Conservation (phyloP, 30 jellyfish, hydroid and myxozoan genomes). For the Aurelia sp. region DNA sequence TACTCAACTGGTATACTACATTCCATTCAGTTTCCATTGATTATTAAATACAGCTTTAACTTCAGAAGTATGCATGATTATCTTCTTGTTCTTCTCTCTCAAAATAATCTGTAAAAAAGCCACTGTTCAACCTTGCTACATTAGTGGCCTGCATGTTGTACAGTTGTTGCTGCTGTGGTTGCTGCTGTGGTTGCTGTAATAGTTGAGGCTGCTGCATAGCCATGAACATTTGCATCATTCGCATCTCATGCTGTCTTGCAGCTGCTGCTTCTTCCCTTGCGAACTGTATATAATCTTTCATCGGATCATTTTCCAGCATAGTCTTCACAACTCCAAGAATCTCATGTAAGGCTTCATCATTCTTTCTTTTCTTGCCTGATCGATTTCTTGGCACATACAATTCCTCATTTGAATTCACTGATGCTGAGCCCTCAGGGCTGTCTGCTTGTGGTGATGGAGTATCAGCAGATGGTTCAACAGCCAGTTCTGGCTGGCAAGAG, state of each 20-base stretch:
- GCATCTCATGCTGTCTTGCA: slow-evolving; percentile 13
- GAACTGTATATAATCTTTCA: slow-evolving; percentile 2
- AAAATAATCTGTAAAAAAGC: neutral
- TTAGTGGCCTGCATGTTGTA: slow-evolving; percentile 20
- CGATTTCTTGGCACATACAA: neutral
- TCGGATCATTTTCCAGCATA: slow-evolving; percentile 6
- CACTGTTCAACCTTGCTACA: slow-evolving; percentile 11
- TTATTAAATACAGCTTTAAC: neutral
- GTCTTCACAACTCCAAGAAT: slow-evolving; percentile 5
- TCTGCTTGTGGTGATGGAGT: neutral
- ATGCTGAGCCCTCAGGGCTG: slow-evolving; percentile 1
- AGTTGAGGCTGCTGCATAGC: slow-evolving; percentile 5
- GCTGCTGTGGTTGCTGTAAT: neutral
- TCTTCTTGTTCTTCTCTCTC: slow-evolving; percentile 14
- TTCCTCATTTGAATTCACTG: neutral
- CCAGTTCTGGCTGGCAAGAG: slow-evolving; percentile 53
- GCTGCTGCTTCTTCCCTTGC: slow-evolving; percentile 14
- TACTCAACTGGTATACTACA: too few species aligned
- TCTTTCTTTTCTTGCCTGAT: neutral
- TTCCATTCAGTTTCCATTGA: too few species aligned
- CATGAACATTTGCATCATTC: slow-evolving; percentile 16
- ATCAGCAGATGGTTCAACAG: slow-evolving; percentile 42
- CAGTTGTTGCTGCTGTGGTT: neutral
- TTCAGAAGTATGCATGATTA: neutral
- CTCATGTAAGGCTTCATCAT: neutral